phyloP scores from a whole-genome alignment of 2,113 vertebrate genomes.

The Elgaria multicarinata region DNA sequence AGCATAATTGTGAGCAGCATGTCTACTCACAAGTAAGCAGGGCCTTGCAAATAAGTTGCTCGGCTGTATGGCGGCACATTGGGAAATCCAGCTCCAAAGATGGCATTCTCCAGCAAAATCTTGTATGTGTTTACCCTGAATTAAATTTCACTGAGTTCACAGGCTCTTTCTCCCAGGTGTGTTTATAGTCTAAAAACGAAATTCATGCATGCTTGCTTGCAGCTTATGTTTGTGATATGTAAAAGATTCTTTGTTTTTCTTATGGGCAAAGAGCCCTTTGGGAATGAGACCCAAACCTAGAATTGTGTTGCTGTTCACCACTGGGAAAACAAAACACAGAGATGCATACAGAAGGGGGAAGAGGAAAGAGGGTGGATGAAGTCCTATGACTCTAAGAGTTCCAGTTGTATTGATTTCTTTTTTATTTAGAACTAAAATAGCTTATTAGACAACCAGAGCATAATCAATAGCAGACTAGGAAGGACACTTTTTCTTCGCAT shows the following conservation, averaged over 20 bases:
- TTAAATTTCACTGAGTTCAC: background rate
- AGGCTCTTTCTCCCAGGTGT: background rate
- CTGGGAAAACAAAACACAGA: background rate
- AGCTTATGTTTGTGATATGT: background rate
- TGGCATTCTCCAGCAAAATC: background rate
- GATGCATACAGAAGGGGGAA: background rate
- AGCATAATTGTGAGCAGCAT: no score
- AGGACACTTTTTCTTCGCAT: background rate
- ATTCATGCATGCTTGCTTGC: background rate
- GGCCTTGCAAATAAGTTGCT: background rate
- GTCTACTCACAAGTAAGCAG: no score
- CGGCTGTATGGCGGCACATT: background rate
- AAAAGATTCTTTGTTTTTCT: constrained; percentile 2
- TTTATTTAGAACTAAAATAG: constrained; percentile 32
- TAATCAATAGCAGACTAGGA: constrained; percentile 2
- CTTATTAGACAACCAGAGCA: background rate
- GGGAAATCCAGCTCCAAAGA: constrained; percentile 2
- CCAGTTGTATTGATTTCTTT: background rate
- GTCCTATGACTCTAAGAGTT: no score
- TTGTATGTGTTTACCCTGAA: background rate
- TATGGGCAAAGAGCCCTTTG: background rate
- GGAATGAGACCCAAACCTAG: background rate
- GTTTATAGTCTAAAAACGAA: background rate
- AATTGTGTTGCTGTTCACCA: background rate
- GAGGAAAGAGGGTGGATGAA: background rate